Evolutionary conservation across 2,888 invertebrate species (phyloP).

Genomic region (Ypsolopha scabrella): DNA sequence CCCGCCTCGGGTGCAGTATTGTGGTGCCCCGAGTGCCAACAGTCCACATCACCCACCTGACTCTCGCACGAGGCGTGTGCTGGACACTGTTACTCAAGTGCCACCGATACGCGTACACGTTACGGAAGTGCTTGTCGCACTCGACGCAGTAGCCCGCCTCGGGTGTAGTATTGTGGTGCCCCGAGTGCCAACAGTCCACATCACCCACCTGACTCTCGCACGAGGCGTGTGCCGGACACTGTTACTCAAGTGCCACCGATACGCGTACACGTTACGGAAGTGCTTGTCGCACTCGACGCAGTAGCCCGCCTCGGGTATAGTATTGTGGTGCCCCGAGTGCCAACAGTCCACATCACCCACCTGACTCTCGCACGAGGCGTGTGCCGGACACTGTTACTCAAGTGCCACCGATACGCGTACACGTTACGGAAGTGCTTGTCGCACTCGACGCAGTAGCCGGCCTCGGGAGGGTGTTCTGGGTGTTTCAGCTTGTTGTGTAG

Average conservation of each 20-base stretch:
- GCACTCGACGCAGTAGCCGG: background rate
- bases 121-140: no score
- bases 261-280: background rate
- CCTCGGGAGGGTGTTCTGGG: background rate
- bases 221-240: background rate
- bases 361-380: background rate
- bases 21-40: no score
- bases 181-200: no score
- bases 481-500: slow-evolving; percentile 27
- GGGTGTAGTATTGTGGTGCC: no score
- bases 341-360: background rate
- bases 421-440: background rate
- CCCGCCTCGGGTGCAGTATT: no score
- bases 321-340: no score
- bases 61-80: background rate
- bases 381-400: background rate
- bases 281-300: background rate
- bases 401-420: background rate
- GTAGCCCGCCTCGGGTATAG: background rate
- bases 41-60: no score
- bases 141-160: background rate
- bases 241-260: background rate
- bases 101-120: background rate
- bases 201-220: background rate
- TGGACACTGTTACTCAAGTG: background rate